A percentile compares a stretch with the other conserved stretches of the same genome.
Evolutionary conservation across 2,888 invertebrate genomes (phyloP).

Genomic region (Nymphalis c-album): DNA sequence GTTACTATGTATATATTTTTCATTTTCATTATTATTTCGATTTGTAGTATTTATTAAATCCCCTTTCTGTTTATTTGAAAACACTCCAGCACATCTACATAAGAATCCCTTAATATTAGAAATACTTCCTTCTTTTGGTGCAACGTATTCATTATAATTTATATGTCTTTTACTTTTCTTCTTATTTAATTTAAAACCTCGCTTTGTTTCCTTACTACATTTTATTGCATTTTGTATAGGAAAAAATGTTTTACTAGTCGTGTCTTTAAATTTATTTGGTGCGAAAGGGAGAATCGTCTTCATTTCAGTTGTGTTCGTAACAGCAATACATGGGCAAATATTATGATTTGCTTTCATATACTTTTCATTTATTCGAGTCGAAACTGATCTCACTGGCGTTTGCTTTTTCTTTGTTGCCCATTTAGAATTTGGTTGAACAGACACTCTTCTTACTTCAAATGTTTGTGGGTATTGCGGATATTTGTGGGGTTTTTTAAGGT

Average conservation of each 20-base stretch:
- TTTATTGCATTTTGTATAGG: conserved; percentile 17
- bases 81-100: conserved; percentile 26
- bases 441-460: conserved; percentile 38
- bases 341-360: conserved; percentile 15
- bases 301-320: conserved; percentile 38
- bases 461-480: conserved; percentile 27
- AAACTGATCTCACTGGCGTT: conserved; percentile 24
- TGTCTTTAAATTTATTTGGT: conserved; percentile 49
- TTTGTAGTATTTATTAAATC: background rate
- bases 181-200: conserved; percentile 32
- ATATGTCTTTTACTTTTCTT: conserved; percentile 36
- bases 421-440: conserved; percentile 29
- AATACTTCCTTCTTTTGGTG: background rate
- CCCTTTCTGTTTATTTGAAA: conserved; percentile 8
- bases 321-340: conserved; percentile 8
- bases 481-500: background rate
- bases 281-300: conserved; percentile 49
- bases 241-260: conserved; percentile 42
- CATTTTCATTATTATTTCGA: background rate
- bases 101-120: conserved; percentile 26
- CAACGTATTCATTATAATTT: background rate
- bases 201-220: conserved; percentile 13
- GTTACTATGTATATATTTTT: background rate
- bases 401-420: conserved; percentile 21
- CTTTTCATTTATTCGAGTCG: conserved; percentile 30